Conservation (phyloP, 2,113 vertebrate genomes). For the Meleagris gallopavo region DNA sequence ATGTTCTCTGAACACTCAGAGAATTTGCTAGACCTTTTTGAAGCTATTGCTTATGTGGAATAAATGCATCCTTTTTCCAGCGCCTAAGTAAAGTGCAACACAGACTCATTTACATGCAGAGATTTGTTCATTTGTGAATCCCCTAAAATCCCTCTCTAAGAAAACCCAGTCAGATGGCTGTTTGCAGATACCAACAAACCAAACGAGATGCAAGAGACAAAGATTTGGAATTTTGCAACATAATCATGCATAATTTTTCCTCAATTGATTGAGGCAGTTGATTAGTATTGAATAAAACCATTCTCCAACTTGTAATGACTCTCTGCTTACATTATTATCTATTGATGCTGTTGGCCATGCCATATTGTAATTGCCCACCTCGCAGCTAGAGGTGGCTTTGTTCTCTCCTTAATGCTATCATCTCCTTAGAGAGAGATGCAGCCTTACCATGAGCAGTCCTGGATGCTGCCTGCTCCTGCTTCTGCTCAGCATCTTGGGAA, state of each 20-base stretch:
- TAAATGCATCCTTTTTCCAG: neutral
- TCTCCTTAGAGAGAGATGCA: neutral
- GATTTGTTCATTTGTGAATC: neutral
- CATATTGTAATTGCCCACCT: neutral
- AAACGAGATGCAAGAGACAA: neutral
- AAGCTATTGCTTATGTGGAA: neutral
- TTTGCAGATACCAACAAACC: neutral
- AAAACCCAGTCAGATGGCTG: neutral
- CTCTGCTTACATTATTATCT: neutral
- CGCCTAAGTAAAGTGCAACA: neutral
- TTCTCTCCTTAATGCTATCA: neutral
- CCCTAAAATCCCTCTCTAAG: neutral
- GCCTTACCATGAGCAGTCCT: neutral
- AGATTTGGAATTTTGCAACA: neutral
- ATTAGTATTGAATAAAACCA: neutral
- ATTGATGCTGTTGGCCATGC: neutral
- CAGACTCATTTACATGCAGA: neutral
- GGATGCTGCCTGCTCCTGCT: neutral
- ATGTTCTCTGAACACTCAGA: neutral
- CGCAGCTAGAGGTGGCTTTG: neutral
- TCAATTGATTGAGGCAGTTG: neutral
- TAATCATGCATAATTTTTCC: neutral
- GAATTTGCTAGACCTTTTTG: neutral
- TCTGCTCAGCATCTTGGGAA: neutral
- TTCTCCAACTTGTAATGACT: neutral